Conservation (phyloP, 2,888 invertebrate genomes). For the Dioctria rufipes region DNA sequence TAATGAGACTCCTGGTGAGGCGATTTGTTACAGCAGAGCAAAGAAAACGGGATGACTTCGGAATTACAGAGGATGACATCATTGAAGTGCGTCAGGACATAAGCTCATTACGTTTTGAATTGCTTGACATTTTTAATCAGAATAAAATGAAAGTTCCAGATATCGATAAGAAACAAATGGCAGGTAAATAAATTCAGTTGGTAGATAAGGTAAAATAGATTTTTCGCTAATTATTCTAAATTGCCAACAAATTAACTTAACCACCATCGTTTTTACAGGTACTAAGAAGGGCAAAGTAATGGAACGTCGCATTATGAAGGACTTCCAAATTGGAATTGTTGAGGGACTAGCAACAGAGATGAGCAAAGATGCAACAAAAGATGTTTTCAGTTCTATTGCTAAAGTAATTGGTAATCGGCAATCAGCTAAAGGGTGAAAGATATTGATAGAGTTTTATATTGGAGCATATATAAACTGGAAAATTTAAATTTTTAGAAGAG, state of each 20-base stretch:
- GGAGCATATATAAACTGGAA: background rate
- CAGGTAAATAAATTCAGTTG: conserved; percentile 66
- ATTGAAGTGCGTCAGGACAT: conserved; percentile 98
- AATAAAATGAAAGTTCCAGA: conserved; percentile 91
- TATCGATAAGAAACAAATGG: conserved; percentile 76
- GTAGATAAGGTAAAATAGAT: conserved; percentile 68
- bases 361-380: conserved; percentile 79
- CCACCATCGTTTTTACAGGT: conserved; percentile 74
- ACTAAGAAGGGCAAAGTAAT: conserved; percentile 82
- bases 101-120: conserved; percentile 92
- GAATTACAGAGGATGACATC: conserved; percentile 97
- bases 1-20: conserved; percentile 90
- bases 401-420: conserved; percentile 81
- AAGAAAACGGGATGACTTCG: conserved; percentile 89
- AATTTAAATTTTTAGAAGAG: conserved; percentile 61
- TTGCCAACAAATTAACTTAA: background rate
- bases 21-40: conserved; percentile 93
- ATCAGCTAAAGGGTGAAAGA: conserved; percentile 64
- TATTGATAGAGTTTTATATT: background rate
- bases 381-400: conserved; percentile 88
- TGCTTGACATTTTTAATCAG: conserved; percentile 90
- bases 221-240: conserved; percentile 29
- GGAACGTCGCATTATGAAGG: conserved; percentile 88
- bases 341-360: conserved; percentile 86
- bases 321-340: conserved; percentile 92